Evolutionary conservation across 53 echinoderm and acorn worm species (phyloP).

Genomic region (Hippasteria phrygiana): DNA sequence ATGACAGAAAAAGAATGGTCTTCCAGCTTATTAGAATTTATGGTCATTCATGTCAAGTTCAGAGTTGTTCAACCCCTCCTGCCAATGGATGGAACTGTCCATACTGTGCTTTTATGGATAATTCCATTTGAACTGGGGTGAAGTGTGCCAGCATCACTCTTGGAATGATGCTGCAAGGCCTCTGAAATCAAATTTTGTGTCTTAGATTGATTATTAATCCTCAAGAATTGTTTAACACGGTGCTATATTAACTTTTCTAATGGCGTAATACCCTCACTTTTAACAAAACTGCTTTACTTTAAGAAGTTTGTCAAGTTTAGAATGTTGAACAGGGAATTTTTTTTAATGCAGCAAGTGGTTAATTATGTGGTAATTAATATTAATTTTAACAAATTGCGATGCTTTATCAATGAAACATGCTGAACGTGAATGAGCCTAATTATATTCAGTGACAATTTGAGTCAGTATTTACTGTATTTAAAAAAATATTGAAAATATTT

Average conservation of each 20-base stretch:
- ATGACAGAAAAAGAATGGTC: slow-evolving; percentile 8
- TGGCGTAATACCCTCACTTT: slow-evolving; percentile 29
- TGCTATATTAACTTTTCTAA: slow-evolving; percentile 37
- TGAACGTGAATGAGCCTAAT: not conserved
- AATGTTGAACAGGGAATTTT: not conserved
- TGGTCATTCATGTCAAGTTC: not conserved
- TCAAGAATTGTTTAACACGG: slow-evolving; percentile 11
- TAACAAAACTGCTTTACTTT: slow-evolving; percentile 38
- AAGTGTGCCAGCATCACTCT: not conserved
- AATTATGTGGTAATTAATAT: not conserved
- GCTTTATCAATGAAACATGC: slow-evolving; percentile 3
- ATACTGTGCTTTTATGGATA: slow-evolving; percentile 12
- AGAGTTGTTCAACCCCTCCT: slow-evolving; percentile 6
- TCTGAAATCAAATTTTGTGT: not conserved
- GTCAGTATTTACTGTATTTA: too few species aligned
- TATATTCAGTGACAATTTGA: too few species aligned
- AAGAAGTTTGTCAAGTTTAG: not conserved
- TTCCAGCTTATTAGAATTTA: slow-evolving; percentile 15
- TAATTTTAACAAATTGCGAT: slow-evolving; percentile 21
- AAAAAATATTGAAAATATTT: too few species aligned
- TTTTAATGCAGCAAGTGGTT: not conserved
- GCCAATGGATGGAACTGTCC: slow-evolving; percentile 19
- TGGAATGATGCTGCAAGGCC: not conserved
- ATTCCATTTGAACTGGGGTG: slow-evolving; percentile 30
- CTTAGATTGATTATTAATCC: not conserved